These are phyloP conservation scores for Phyllotreta striolata DNA, from an alignment of 2,888 invertebrate genomes.

Conservation along the genomic window DNA sequence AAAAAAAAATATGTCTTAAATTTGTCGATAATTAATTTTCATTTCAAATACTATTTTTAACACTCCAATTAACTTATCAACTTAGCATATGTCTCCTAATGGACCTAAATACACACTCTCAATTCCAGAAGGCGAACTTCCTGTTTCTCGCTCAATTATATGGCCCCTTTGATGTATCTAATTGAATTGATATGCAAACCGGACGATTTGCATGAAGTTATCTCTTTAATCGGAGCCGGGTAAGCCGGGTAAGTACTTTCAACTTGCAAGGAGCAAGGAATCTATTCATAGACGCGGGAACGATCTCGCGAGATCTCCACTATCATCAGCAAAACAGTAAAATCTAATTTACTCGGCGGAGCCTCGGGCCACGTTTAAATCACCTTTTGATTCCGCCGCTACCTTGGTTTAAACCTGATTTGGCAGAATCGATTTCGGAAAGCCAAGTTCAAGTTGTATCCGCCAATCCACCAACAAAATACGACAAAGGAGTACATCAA, in stretches of 20 bases:
- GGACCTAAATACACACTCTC: not conserved
- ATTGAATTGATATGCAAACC: conserved; percentile 14
- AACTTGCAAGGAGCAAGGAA: conserved; percentile 2
- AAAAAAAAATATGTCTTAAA: too few species aligned
- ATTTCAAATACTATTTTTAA: too few species aligned
- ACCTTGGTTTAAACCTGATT: not conserved
- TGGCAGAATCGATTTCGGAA: not conserved
- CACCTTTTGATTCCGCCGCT: conserved; percentile 3
- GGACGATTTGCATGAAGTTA: conserved; percentile 17
- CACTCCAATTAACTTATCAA: too few species aligned
- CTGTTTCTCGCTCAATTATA: conserved; percentile 10
- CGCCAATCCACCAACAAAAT: too few species aligned
- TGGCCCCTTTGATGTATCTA: conserved; percentile 11
- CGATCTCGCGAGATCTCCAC: not conserved
- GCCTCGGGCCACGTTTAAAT: not conserved
- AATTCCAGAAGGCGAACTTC: not conserved
- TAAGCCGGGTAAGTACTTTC: conserved; percentile 1
- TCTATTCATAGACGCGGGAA: conserved; percentile 12
- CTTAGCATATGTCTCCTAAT: not conserved
- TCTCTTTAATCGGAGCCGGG: conserved; percentile 1
- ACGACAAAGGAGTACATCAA: too few species aligned
- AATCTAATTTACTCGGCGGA: conserved; percentile 11
- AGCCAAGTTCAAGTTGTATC: too few species aligned
- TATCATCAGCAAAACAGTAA: conserved; percentile 13
- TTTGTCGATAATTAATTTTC: too few species aligned